phyloP scores from a whole-genome alignment of 92 coral and sea anemone genomes.

The Palythoa heliodiscus region DNA sequence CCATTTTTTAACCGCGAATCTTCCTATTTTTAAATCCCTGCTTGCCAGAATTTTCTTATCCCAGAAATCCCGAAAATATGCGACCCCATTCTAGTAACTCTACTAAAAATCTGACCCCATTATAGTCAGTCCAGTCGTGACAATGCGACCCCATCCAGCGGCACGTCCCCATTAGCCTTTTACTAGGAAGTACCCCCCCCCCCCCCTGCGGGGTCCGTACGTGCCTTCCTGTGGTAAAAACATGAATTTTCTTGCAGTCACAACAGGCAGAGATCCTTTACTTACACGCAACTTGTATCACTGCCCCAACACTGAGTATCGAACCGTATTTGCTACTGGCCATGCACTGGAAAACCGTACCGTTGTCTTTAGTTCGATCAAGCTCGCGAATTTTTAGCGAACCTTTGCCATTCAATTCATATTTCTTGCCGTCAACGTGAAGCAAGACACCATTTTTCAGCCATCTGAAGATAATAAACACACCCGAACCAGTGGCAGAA shows the following conservation, averaged over 20 bases:
- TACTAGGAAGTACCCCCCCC: too few relatives aligned
- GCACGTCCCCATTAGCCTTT: too few relatives aligned
- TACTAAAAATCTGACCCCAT: too few relatives aligned
- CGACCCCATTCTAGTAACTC: too few relatives aligned
- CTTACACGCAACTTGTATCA: conserved; percentile 71
- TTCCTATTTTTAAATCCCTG: too few relatives aligned
- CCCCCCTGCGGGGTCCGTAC: too few relatives aligned
- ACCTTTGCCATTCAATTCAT: neutral
- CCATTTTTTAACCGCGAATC: too few relatives aligned
- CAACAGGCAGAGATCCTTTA: neutral
- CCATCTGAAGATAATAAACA: conserved; percentile 54
- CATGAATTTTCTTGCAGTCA: neutral
- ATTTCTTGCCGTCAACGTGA: conserved; percentile 3
- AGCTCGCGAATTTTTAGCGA: conserved; percentile 23
- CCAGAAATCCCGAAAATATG: too few relatives aligned
- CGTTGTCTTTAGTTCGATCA: conserved; percentile 42
- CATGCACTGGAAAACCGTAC: conserved; percentile 55
- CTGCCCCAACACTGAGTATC: conserved; percentile 55
- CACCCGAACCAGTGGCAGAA: conserved; percentile 39
- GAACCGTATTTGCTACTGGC: conserved; percentile 64
- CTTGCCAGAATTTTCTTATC: too few relatives aligned
- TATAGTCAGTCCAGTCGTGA: too few relatives aligned
- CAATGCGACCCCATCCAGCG: too few relatives aligned
- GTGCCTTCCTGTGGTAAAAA: neutral
- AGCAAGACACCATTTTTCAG: conserved; percentile 46